Base-by-base conservation (phyloP, 2,797 vertebrate genomes). In the Acrossocheilus wenchowensis region DNA sequence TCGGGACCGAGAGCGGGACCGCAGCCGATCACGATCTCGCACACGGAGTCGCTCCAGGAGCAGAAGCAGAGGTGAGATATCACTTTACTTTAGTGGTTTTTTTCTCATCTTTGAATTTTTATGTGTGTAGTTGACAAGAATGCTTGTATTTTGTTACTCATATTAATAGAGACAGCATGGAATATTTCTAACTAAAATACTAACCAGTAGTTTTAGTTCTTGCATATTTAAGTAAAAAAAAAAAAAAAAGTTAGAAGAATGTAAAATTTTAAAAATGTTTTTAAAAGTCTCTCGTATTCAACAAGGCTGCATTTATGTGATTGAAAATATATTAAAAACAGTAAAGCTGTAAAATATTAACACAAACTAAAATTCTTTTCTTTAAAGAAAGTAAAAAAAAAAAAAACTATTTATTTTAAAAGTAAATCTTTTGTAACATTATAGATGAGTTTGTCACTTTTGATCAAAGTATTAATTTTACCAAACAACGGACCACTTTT, bases 11-110 rank as follows among this genome's bases (percentile, higher is more conserved):
- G 97, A 96, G 83, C 94, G 96, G 91, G 95, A 97, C 26, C 95
- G 97, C 91, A 97, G 94, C 91, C 94, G 96, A 89, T 98, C 96
- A 87, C 95, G 96, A 83, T 96, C 97, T 2, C 94, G 96, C 89
- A 97, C 97, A 92, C 96, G 97, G 91, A 95, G 90, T 43, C 91
- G 90, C 1, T 93, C 95, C 23, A 89, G 93, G 89, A 95, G 91
- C 83, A 94, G 94, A 79, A 95, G 95, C 72, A 91, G 93, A 94
- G 95, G 95, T 95, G 78, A 83, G 86, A 23, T 0, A 2, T 1
- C 78, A 66, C 78, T 66, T 75, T 30, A 74, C 8, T 15, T 7
- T 34, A 6, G 23, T 21, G 34, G n/a, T 0, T 30, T 57, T 72
- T 14, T 43, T 12, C 11, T 34, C 5, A 30, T 19, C 2, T 57